Base-by-base conservation (phyloP, 2,113 vertebrate genomes). In the Oreotrochilus melanogaster region DNA sequence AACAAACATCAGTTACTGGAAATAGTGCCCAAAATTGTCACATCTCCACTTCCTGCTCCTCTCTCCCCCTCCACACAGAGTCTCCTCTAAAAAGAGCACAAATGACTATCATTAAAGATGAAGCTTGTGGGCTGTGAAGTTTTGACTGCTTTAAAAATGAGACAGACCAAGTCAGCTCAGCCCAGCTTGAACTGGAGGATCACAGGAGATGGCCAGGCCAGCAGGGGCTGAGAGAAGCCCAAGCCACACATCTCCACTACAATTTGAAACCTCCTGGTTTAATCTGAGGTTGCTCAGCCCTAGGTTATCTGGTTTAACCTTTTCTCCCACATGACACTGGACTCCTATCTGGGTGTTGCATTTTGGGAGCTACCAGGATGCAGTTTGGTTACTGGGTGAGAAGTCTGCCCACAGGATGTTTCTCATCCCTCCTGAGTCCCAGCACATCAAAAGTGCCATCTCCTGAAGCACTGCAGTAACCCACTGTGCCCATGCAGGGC, bases 1-100 rank as follows among this genome's bases (percentile, higher is more conserved):
- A 57, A 57, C 51, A 81, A 90, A 73, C 54, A 72, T 42, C 78
- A 67, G 67, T 75, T 87, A 87, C 67, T 80, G 78, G 23, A 92
- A 81, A 91, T 33, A 4, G 0, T 3, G 43, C 9, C 37, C 60
- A 58, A 65, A 86, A 78, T 5, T 62, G 67, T 33, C 78, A 71
- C n/a, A 54, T 71, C 51, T 86, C 82, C 30, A 14, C 35, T 60
- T 84, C 62, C 56, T 15, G 51, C 48, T 42, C 66, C 27, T 27
- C 61, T 81, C 25, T 84, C n/a, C 42, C n/a, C 7, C 39, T 69
- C 76, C 76, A 58, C 30, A 35, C 24, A 33, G 17, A 42, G 4
- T 3, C 5, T 53, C 56, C 33, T 57, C 64, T n/a, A 74, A 84
- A 86, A 78, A 60, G 53, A 48, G 43, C 43, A 86, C 14, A 85